Base-by-base conservation (phyloP, 2,888 invertebrate genomes). In the Gerris lacustris region DNA sequence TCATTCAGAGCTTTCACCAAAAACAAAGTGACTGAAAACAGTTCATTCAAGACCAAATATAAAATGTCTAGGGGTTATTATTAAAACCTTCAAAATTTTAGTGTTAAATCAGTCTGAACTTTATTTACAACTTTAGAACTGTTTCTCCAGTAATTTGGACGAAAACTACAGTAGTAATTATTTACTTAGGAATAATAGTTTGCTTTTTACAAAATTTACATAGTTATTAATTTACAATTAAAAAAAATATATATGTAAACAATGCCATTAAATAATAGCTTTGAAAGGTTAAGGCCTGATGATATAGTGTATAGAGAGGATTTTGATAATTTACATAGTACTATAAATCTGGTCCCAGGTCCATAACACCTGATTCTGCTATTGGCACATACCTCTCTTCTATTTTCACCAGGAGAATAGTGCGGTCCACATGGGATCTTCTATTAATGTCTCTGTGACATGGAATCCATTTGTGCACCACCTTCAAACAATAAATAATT, bases 381-480 rank as follows among this genome's bases (percentile, higher is more conserved):
- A 96, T 92, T 17, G 96, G 96, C 73, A 97, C 95, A 81, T 88
- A 96, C 78, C 88, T 90, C 77, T 96, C 96, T 17, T 92, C 94
- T 67, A 96, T 91, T 81, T 94, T 92, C n/a, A 97, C 86, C 17
- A 97, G 86, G 18, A 96, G 84, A 72, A 97, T 92, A 69, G 90
- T 92, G 77, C 93, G 89, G 82, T 96, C 96, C 17, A 95, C 91
- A 80, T 96, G 94, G 6, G 96, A 96, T 18, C 96, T 86, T 71
- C 89, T 87, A 76, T 88, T 87, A 0, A 90, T 88, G 79, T 96
- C 94, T 69, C 91, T 86, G 82, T 97, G 96, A 81, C 90, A 92
- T 0, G 96, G 97, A 62, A 88, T 87, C 96, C 97, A 97, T 75
- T 91, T 89, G 81, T 97, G 96, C 9, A 96, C 94, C 70, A 94